These are phyloP conservation scores for Threskiornis aethiopicus DNA, from an alignment of 2,797 vertebrate species.

Conservation along the genomic window DNA sequence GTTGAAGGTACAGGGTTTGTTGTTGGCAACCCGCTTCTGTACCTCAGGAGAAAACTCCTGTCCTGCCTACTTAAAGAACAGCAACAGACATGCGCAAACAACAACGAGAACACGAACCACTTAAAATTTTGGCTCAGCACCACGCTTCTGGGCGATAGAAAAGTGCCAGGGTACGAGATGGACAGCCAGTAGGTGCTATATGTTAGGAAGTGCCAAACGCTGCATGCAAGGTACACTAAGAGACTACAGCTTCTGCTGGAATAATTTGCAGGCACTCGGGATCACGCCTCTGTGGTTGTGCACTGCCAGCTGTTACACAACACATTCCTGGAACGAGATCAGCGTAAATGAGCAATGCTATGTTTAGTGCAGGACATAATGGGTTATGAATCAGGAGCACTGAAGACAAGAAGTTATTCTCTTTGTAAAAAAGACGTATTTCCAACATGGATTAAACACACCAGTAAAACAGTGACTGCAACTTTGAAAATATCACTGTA, in stretches of 20 bases:
- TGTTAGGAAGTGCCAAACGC: neutral
- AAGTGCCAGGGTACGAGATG: neutral
- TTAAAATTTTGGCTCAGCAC: neutral
- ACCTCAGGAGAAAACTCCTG: neutral
- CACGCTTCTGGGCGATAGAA: rapidly evolving
- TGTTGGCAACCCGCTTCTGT: neutral
- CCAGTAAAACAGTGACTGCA: slow-evolving; percentile 2
- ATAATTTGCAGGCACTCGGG: neutral
- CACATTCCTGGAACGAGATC: slow-evolving; percentile 47
- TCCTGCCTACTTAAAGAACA: neutral
- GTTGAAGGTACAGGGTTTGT: neutral
- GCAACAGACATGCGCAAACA: neutral
- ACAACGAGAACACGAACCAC: rapidly evolving
- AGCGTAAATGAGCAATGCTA: neutral
- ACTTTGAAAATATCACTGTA: slow-evolving; percentile 30
- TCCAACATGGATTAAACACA: slow-evolving; percentile 4
- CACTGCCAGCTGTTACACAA: slow-evolving; percentile 55
- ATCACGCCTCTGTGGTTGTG: neutral
- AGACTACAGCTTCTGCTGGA: slow-evolving; percentile 5
- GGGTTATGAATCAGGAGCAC: slow-evolving; percentile 53
- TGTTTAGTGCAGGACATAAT: slow-evolving; percentile 40
- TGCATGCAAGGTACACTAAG: neutral
- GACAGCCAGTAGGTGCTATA: neutral
- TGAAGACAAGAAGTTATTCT: slow-evolving; percentile 38
- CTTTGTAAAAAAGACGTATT: neutral